These are phyloP conservation scores for Eupithecia subfuscata DNA, from an alignment of 2,888 invertebrate species.

Conservation along the genomic window DNA sequence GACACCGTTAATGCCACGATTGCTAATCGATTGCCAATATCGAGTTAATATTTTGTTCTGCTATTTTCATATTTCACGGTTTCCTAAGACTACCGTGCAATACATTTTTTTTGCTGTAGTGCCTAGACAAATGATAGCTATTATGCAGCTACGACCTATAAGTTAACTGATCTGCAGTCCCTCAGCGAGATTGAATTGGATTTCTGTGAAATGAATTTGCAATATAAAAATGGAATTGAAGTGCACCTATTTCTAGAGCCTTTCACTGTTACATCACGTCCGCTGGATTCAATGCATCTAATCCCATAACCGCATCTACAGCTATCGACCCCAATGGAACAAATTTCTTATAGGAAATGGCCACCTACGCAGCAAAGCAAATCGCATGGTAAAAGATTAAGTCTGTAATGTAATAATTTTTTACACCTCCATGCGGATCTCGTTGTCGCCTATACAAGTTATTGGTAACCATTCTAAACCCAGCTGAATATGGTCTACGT, in stretches of 20 bases:
- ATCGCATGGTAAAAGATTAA: constrained; percentile 43
- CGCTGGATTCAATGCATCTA: constrained; percentile 42
- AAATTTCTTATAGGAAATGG: constrained; percentile 54
- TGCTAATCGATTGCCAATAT: constrained; percentile 68
- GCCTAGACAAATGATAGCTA: constrained; percentile 10
- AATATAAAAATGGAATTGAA: constrained; percentile 12
- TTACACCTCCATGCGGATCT: neutral
- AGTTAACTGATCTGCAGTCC: constrained; percentile 2
- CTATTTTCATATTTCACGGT: constrained; percentile 55
- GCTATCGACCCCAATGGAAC: constrained; percentile 36
- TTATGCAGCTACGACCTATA: neutral
- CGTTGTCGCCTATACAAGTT: constrained; percentile 37
- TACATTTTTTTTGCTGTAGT: constrained; percentile 35
- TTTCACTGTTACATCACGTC: constrained; percentile 30
- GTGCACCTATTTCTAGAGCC: constrained; percentile 9
- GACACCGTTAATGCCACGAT: constrained; percentile 55
- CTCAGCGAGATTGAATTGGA: constrained; percentile 24
- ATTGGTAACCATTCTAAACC: constrained; percentile 47
- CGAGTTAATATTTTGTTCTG: constrained; percentile 57
- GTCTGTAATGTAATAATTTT: neutral
- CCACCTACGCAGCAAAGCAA: constrained; percentile 57
- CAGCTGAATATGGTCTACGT: constrained; percentile 35
- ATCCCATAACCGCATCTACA: constrained; percentile 22
- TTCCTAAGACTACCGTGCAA: constrained; percentile 42
- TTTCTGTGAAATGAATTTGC: constrained; percentile 24